Evolutionary conservation across 2,113 vertebrate species (phyloP), one percentile per base, ranked within the genome.

Genomic region (Embiotoca jacksoni): DNA sequence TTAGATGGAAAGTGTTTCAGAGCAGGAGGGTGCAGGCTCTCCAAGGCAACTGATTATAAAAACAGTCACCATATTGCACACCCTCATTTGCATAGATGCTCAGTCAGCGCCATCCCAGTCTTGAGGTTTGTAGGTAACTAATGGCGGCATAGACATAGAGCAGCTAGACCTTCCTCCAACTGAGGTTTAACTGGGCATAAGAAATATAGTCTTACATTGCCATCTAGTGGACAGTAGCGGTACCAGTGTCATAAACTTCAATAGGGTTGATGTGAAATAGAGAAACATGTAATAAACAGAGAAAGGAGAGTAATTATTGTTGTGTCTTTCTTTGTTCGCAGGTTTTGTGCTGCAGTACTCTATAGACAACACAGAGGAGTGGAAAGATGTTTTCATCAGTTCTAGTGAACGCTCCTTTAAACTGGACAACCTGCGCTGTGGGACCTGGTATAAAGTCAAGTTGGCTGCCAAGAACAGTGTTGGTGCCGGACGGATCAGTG

Each of bases 401-500:
- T 98, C 98, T 6, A 94, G 93, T 0, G 97, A 99, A 90, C 96
- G 97, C 33, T 97, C 97, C 79, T 99, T 98, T 90, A 97, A 97
- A 92, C 86, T 99, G 91, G 98, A 99, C 86, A 97, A 96, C 93
- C 95, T 99, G 85, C 96, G 97, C 84, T 99, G 98, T 0, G 98
- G 98, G 81, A 99, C 98, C 0, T 99, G 98, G 98, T 99, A 99
- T 93, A 99, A 99, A 94, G 97, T 99, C 84, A 99, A 99, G 92
- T 92, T 99, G 90, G 98, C 98, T 0, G 98, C 98, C 80, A 99
- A 99, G 93, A 99, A 99, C 95, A 99, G 97, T 0, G 98, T 99
- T 0, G 98, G 98, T 2, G 96, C 98, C 0, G 98, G 98, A 8
- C 97, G 97, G 91, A 99, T 99, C 95, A 99, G 98, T 10, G 98